A percentile compares a stretch with the other conserved stretches of the same genome.
phyloP scores from a whole-genome alignment of 2,888 invertebrate species.

The Thelaira solivaga region DNA sequence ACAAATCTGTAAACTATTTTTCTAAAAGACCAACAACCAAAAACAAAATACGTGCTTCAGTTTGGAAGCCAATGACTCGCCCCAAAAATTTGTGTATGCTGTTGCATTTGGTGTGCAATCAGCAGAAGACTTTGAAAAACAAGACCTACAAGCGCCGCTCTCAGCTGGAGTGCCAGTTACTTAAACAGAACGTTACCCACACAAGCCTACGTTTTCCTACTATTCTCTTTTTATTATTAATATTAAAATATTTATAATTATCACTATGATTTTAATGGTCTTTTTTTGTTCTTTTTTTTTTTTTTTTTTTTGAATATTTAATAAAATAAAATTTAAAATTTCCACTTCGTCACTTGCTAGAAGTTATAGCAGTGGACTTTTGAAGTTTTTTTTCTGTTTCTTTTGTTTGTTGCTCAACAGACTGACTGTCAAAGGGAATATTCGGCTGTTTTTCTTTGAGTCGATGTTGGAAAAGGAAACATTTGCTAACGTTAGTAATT shows the following conservation, averaged over 20 bases:
- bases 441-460: neutral
- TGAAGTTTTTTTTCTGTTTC: neutral
- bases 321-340: slow-evolving; percentile 29
- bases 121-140: neutral
- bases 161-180: slow-evolving; percentile 48
- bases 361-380: neutral
- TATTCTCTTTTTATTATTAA: slow-evolving; percentile 53
- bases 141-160: slow-evolving; percentile 59
- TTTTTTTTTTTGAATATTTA: slow-evolving; percentile 18
- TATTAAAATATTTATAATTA: slow-evolving; percentile 59
- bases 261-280: slow-evolving; percentile 56
- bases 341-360: slow-evolving; percentile 52
- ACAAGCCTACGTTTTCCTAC: slow-evolving; percentile 24
- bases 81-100: slow-evolving; percentile 44
- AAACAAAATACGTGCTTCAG: slow-evolving; percentile 40
- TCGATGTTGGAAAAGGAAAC: slow-evolving; percentile 12
- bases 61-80: slow-evolving; percentile 65
- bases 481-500: slow-evolving; percentile 37
- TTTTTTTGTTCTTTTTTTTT: slow-evolving; percentile 2
- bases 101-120: slow-evolving; percentile 9
- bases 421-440: neutral
- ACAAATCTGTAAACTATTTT: slow-evolving; percentile 23
- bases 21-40: slow-evolving; percentile 19
- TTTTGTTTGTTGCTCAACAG: too few species aligned
- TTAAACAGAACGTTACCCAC: neutral